phyloP scores from a whole-genome alignment of 1,140 invertebrate genomes.

The Brachionus sp. region DNA sequence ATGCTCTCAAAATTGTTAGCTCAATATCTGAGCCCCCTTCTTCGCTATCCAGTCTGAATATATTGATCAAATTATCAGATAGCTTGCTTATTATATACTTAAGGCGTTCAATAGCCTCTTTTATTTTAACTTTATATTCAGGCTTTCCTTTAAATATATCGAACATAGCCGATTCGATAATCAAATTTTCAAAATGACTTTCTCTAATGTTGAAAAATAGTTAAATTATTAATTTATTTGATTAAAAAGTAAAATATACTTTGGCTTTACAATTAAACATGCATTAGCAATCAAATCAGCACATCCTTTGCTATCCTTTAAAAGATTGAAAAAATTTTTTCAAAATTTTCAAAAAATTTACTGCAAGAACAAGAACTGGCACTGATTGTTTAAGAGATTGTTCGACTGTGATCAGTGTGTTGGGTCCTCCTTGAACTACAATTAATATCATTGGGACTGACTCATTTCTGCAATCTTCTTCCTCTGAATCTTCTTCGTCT shows the following conservation, averaged over 20 bases:
- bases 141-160: conserved; percentile 1
- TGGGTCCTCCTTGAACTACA: conserved; percentile 59
- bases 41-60: conserved; percentile 43
- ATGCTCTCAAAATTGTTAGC: conserved; percentile 31
- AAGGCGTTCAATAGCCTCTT: conserved; percentile 14
- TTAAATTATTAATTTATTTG: neutral
- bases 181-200: conserved; percentile 37
- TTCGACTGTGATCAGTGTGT: conserved; percentile 55
- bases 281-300: conserved; percentile 58
- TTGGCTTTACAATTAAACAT: conserved; percentile 45
- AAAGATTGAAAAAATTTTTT: neutral
- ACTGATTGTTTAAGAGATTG: conserved; percentile 53
- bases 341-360: neutral
- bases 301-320: conserved; percentile 56
- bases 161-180: conserved; percentile 31
- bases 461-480: conserved; percentile 49
- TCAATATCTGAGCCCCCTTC: conserved; percentile 44
- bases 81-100: conserved; percentile 46
- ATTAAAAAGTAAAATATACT: neutral
- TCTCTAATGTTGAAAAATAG: conserved; percentile 10
- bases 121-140: neutral
- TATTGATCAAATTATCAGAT: conserved; percentile 40
- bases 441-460: conserved; percentile 56
- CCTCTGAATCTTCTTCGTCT: conserved; percentile 85
- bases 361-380: conserved; percentile 55